Evolutionary conservation across 2,888 invertebrate genomes (phyloP).

Genomic region (Pandemis heparana): DNA sequence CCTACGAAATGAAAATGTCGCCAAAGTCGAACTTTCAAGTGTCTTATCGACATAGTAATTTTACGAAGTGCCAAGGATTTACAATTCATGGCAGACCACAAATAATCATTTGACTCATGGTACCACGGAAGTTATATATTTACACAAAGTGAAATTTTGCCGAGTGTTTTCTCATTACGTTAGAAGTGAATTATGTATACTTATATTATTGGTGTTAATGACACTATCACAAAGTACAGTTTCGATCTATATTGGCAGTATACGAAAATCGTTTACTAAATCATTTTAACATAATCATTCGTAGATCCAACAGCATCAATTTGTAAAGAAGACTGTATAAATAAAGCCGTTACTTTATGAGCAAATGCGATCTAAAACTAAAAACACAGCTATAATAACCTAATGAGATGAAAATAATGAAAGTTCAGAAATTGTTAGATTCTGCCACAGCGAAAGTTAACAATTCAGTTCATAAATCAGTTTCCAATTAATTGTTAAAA

Average conservation of each 20-base stretch:
- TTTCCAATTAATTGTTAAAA: neutral
- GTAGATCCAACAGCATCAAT: slow-evolving; percentile 2
- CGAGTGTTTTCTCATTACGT: neutral
- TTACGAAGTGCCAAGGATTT: no score
- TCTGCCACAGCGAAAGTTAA: neutral
- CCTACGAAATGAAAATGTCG: no score
- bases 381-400: slow-evolving; percentile 17
- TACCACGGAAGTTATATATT: neutral
- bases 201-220: slow-evolving; percentile 35
- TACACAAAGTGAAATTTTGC: neutral
- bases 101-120: no score
- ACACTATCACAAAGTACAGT: slow-evolving; percentile 40
- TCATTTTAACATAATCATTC: neutral
- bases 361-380: slow-evolving; percentile 40
- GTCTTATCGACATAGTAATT: no score
- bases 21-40: no score
- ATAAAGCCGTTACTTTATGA: slow-evolving; percentile 37
- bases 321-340: slow-evolving; percentile 13
- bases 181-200: slow-evolving; percentile 35
- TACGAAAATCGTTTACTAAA: neutral
- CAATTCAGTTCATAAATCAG: neutral
- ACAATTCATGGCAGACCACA: no score
- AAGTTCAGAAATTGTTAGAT: slow-evolving; percentile 9
- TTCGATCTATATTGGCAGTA: slow-evolving; percentile 9
- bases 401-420: slow-evolving; percentile 27